phyloP scores from a whole-genome alignment of 1,140 invertebrate species.

The Drosophila orosa region DNA sequence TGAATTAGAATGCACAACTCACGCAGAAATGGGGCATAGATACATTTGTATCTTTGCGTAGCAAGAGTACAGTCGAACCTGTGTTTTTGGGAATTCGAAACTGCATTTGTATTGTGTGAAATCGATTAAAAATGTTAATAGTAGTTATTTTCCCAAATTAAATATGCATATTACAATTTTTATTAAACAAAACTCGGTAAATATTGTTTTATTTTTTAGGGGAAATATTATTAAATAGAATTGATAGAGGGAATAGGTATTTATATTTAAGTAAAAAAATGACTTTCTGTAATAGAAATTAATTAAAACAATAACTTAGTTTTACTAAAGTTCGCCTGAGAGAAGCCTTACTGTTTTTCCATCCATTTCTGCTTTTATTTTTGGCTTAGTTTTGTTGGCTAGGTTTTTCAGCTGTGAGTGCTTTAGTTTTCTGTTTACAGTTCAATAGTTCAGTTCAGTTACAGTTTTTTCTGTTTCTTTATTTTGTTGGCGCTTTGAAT shows the following conservation, averaged over 20 bases:
- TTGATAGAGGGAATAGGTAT: not conserved
- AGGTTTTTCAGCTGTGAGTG: constrained; percentile 3
- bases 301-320: not conserved
- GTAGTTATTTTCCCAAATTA: not conserved
- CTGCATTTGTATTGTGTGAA: not conserved
- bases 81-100: not conserved
- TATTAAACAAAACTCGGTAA: too few species aligned
- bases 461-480: constrained; percentile 16
- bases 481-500: constrained; percentile 19
- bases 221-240: not conserved
- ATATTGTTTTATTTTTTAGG: too few species aligned
- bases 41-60: constrained; percentile 5
- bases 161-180: too few species aligned
- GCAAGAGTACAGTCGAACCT: constrained; percentile 17
- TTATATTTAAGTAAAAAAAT: not conserved
- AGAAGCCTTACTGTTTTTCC: not conserved
- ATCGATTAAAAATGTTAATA: not conserved
- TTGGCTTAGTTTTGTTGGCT: constrained; percentile 8
- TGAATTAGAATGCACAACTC: constrained; percentile 51
- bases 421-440: constrained; percentile 38
- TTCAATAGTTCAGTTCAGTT: constrained; percentile 55
- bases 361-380: not conserved
- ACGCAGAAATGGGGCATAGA: constrained; percentile 27
- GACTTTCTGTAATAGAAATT: not conserved
- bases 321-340: not conserved